These are phyloP conservation scores for Heterohyrax brucei DNA, from an alignment of 2,797 vertebrate species.

Conservation along the genomic window DNA sequence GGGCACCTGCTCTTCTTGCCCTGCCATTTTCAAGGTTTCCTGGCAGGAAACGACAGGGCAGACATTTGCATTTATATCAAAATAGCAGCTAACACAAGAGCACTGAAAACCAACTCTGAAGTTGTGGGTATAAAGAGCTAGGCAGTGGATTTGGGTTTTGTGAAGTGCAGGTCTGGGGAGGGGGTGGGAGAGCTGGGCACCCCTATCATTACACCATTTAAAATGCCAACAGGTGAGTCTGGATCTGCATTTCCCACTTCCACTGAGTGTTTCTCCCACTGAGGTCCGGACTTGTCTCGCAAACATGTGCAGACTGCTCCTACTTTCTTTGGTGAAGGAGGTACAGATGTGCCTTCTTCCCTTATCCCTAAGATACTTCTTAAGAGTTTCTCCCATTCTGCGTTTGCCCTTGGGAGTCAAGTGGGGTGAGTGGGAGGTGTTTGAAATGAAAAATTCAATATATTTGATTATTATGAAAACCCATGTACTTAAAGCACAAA, in stretches of 20 bases:
- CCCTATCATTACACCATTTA: neutral
- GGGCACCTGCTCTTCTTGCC: neutral
- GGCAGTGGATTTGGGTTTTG: neutral
- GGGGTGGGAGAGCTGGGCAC: neutral
- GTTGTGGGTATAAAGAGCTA: neutral
- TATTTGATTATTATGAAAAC: neutral
- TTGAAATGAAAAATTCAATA: neutral
- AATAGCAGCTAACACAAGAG: neutral
- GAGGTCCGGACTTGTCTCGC: no score
- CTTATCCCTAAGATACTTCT: neutral
- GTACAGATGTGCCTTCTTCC: neutral
- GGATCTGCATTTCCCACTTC: neutral
- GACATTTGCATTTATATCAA: neutral
- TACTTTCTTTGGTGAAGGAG: neutral
- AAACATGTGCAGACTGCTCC: neutral
- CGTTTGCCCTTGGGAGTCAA: neutral
- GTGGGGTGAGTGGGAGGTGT: neutral
- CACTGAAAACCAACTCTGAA: neutral
- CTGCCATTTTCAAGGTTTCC: neutral
- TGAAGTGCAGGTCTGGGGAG: neutral
- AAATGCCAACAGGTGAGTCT: neutral
- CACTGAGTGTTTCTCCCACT: neutral
- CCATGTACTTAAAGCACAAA: neutral
- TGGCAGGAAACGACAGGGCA: neutral
- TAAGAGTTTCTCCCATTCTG: neutral